phyloP scores from a whole-genome alignment of 2,797 vertebrate genomes.

The Siniperca scherzeri region DNA sequence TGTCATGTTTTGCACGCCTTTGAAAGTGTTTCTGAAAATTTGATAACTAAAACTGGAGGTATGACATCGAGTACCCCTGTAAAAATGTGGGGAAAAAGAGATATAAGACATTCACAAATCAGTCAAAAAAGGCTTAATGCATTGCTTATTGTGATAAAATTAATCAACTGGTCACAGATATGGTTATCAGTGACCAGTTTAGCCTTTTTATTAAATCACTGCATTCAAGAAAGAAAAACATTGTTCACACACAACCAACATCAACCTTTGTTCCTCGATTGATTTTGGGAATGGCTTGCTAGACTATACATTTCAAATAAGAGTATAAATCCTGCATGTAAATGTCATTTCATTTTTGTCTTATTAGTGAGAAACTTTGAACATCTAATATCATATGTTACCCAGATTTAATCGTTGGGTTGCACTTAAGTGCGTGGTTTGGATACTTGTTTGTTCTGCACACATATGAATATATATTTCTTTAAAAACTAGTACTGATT shows the following conservation, averaged over 20 bases:
- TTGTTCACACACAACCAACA: not conserved
- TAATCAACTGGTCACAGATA: not conserved
- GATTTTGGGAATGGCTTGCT: not conserved
- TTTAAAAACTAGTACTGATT: not conserved
- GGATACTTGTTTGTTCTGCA: constrained; percentile 9
- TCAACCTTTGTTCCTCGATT: fast-evolving
- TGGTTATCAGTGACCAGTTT: too few relatives aligned
- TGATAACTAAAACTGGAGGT: not conserved
- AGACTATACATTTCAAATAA: not conserved
- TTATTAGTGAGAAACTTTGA: not conserved
- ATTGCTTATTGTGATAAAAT: not conserved
- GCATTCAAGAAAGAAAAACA: not conserved
- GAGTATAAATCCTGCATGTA: constrained; percentile 2
- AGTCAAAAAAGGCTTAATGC: not conserved
- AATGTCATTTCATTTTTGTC: not conserved
- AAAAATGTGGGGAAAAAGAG: not conserved
- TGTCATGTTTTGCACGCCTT: not conserved
- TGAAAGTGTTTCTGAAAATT: not conserved
- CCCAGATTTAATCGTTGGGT: not conserved
- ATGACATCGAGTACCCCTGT: not conserved
- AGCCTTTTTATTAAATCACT: not conserved
- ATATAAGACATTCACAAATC: not conserved
- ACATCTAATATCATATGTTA: not conserved
- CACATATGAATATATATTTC: not conserved
- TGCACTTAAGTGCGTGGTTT: not conserved